phyloP scores from a whole-genome alignment of 2,797 vertebrate species.

The Lithobates pipiens region DNA sequence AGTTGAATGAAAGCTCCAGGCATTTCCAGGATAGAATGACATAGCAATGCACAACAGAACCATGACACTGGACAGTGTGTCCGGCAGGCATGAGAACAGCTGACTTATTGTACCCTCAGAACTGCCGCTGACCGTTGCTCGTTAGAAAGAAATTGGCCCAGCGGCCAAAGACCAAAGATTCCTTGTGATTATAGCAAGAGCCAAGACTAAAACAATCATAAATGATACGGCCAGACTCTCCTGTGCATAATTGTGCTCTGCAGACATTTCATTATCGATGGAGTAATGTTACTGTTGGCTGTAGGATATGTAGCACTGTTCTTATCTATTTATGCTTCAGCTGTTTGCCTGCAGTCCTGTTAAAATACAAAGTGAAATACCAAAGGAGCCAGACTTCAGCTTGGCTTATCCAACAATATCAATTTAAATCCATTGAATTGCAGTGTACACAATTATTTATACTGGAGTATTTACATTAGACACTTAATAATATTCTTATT shows the following conservation, averaged over 20 bases:
- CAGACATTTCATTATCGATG: background rate
- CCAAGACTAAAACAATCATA: background rate
- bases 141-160: background rate
- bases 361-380: too few relatives aligned
- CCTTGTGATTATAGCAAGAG: background rate
- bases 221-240: background rate
- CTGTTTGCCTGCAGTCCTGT: background rate
- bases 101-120: slow-evolving; percentile 17
- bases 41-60: slow-evolving; percentile 1
- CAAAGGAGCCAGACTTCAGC: too few relatives aligned
- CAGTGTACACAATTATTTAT: too few relatives aligned
- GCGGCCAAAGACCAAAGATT: slow-evolving; percentile 10
- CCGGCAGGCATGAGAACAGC: slow-evolving; percentile 10
- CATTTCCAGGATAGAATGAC: slow-evolving; percentile 12
- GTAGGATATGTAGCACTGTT: background rate
- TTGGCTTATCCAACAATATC: too few relatives aligned
- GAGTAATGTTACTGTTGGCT: background rate
- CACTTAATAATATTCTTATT: too few relatives aligned
- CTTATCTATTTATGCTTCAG: background rate
- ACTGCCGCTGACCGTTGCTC: background rate
- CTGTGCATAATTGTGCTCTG: background rate
- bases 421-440: too few relatives aligned
- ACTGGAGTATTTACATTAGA: too few relatives aligned
- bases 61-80: background rate
- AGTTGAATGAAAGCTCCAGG: slow-evolving; percentile 8